phyloP scores from a whole-genome alignment of 2,797 vertebrate species.

The Threskiornis aethiopicus region DNA sequence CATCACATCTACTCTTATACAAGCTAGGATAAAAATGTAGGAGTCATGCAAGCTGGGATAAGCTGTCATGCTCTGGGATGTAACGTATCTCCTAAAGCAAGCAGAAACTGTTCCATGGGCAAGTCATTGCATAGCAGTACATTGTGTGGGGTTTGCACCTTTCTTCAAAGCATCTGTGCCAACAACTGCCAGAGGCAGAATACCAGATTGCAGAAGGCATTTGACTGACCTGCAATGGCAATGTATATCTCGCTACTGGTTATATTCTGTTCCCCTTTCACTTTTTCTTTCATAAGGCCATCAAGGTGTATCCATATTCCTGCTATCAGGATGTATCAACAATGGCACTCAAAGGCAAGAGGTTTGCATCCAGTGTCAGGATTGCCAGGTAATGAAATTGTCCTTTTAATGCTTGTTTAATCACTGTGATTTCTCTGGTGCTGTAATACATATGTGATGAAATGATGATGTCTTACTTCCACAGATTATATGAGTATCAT shows the following conservation, averaged over 20 bases:
- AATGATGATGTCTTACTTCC: neutral
- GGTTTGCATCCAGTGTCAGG: neutral
- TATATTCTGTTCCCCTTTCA: neutral
- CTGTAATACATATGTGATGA: neutral
- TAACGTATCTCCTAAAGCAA: neutral
- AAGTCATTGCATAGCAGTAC: neutral
- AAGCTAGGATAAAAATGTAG: constrained; percentile 19
- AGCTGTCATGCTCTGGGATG: neutral
- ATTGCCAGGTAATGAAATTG: neutral
- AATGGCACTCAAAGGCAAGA: neutral
- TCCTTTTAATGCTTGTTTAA: neutral
- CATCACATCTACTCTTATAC: neutral
- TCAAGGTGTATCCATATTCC: neutral
- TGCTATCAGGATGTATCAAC: neutral
- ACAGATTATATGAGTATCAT: neutral
- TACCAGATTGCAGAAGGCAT: neutral
- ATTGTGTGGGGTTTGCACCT: neutral
- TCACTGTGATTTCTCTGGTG: neutral
- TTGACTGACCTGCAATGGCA: neutral
- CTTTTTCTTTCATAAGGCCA: neutral
- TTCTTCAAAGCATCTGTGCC: neutral
- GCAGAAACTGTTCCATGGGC: neutral
- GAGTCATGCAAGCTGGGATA: neutral
- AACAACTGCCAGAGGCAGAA: neutral
- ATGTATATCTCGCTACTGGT: neutral